Base-by-base conservation (phyloP, 1,140 invertebrate genomes). In the Laupala kohalensis region DNA sequence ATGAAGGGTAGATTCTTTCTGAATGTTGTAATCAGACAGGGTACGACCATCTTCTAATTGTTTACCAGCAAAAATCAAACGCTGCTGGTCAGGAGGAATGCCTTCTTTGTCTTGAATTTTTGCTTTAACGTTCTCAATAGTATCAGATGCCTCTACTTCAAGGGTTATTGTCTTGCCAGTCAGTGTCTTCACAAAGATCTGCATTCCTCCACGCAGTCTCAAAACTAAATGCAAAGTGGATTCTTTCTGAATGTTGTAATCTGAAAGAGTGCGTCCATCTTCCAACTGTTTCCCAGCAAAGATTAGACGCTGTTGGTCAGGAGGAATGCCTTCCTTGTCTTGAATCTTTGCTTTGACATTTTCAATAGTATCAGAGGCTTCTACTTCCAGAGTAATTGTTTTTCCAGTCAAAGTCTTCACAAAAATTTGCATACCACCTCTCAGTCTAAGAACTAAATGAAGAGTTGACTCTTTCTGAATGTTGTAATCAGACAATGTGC, bases 341-440 rank as follows among this genome's bases (percentile, higher is more conserved):
- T 96, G 93, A 79, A 96, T 95, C 79, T 96, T 95, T 23, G 93
- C 89, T 80, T 96, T 96, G 3, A 96, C 93, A 90, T 96, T 94
- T 83, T 96, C 92, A 79, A 96, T 96, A 27, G 94, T 95, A 80
- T 96, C 93, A 65, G 90, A 93, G 26, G 89, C 83, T 76, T 92
- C 89, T 3, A 92, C 90, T 74, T 92, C 89, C n/a, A 92, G 77
- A 0, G 90, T 86, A 69, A 87, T 86, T 12, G 90, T 92, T 75
- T 92, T 91, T 1, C 91, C 91, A 23, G 89, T 91, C 0, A 88
- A 78, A 25, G 87, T 90, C 74, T 89, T 90, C 0, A 87, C 89
- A 71, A 89, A 89, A 79, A 86, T 92, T 69, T 87, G 85, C 69
- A 88, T 88, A 73, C 86, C 88, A 53, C 89, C 90, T 74, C 86